Evolutionary conservation across 2,797 vertebrate genomes (phyloP), one percentile per base, ranked within the genome.

Genomic region (Microctenopoma stevenorrisi): DNA sequence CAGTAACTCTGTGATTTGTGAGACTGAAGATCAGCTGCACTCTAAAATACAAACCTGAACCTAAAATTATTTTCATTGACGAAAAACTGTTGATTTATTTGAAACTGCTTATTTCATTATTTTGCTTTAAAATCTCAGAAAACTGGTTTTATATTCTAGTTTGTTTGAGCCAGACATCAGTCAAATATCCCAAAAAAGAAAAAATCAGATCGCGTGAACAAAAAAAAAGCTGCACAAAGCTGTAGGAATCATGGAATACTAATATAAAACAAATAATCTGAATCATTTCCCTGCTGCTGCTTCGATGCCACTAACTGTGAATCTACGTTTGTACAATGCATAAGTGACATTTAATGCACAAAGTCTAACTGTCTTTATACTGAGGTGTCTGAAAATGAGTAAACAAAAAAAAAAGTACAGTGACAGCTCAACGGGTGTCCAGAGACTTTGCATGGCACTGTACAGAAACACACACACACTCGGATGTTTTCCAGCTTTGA

Each of bases 371-470:
- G 59, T 43, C 35, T 40, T 4, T 42, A 25, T 30, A 49, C 5
- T 42, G 43, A 26, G 28, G 3, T 25, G 7, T 42, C 13, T 38
- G 7, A 3, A 6, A 2, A 57, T 62, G 18, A 35, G 5, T 33
- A 33, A 33, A 33, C 30, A 33, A 33, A 33, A 67, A 33, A 67
- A 33, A 54, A 16, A 18, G 1, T 30, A 67, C 10, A 14, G 30
- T 22, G 3, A 47, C 37, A 60, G 22, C 67, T 62, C 22, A 60
- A 57, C 70, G 55, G 56, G 54, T 48, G 66, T 68, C 74, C 63
- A 9, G n/a, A 7, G 18, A 46, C 55, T 46, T 28, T n/a, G 62
- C 52, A 76, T 4, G 26, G 66, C 60, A 35, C 42, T 71, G 67
- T 18, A 30, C 6, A 40, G 11, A 30, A 48, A 50, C 42, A 4